Base-by-base conservation (phyloP, 2,113 vertebrate species). In the Oostethus manadensis region DNA sequence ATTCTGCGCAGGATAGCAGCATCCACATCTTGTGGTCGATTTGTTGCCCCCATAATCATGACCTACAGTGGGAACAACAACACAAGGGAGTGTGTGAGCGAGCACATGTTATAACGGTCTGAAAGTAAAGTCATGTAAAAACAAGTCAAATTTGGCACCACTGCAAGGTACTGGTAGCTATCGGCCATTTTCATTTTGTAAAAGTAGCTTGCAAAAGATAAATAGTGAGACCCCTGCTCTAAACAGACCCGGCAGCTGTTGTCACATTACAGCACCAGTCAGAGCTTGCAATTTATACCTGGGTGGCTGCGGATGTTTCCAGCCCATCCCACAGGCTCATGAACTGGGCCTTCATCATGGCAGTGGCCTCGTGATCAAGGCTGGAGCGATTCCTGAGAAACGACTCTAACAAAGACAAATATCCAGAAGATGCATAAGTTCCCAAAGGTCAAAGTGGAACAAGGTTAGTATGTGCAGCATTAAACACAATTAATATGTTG, bases 341-440 rank as follows among this genome's bases (percentile, higher is more conserved):
- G 76, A 93, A 93, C 81, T 93, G 90, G 29, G 92, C 90, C 68
- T 93, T 93, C 90, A 93, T 92, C 90, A 93, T 92, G 55, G 92
- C 90, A 1, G 91, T 93, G 64, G 90, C 89, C 71, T 93, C 92
- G 0, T 92, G 91, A 66, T 93, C 90, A 68, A 85, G 47, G 61
- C 85, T 86, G 49, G 90, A 93, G 49, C 90, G 89, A 57, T 87
- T 91, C 70, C 91, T 88, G 46, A 93, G 71, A 69, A 93, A 91
- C 1, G 92, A 89, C 42, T 92, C 91, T 93, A 40, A 47, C 6
- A 13, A 29, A 26, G 6, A 55, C 6, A 38, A 55, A 40, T 40
- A 8, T 13, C 15, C 11, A 42, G 38, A 20, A 3, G 18, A 55
- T 0, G 15, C 11, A 40, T 40, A 3, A 5, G 29, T 33, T 18